Conservation (phyloP, 1,140 invertebrate genomes). For the Ceratina japonica region DNA sequence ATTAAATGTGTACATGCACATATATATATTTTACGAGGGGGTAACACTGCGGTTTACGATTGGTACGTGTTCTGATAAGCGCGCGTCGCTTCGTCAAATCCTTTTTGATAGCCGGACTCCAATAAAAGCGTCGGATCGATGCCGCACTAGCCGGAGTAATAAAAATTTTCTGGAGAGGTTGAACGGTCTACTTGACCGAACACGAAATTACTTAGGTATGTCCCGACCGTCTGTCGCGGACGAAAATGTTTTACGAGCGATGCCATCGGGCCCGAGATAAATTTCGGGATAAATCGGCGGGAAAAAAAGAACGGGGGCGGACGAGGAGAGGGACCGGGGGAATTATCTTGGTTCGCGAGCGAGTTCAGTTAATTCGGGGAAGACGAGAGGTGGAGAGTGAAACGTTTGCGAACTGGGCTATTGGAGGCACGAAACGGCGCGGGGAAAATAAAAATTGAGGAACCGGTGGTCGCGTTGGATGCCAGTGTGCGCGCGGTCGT, state of each 20-base stretch:
- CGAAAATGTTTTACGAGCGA: slow-evolving; percentile 14
- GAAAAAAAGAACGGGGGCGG: not conserved
- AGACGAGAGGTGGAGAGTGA: not conserved
- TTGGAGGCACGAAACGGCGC: slow-evolving; percentile 10
- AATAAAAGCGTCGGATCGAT: not conserved
- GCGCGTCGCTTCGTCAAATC: not conserved
- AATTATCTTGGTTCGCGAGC: too few relatives aligned
- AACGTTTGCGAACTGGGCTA: not conserved
- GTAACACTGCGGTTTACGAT: not conserved
- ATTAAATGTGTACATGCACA: not conserved
- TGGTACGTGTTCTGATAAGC: not conserved
- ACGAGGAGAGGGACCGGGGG: not conserved
- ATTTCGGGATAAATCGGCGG: not conserved
- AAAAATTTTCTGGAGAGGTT: not conserved
- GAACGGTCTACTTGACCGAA: slow-evolving; percentile 9
- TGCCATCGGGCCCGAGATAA: not conserved
- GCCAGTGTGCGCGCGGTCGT: not conserved
- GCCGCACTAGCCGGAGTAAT: not conserved
- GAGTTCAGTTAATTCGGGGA: not conserved
- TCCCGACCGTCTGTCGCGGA: not conserved
- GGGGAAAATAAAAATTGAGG: slow-evolving; percentile 14
- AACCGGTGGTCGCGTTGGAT: not conserved
- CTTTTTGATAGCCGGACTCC: not conserved
- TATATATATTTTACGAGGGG: too few relatives aligned
- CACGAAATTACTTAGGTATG: slow-evolving; percentile 4